These are phyloP conservation scores for Corythoichthys haematopterus DNA, from an alignment of 2,113 vertebrate species.

Conservation along the genomic window DNA sequence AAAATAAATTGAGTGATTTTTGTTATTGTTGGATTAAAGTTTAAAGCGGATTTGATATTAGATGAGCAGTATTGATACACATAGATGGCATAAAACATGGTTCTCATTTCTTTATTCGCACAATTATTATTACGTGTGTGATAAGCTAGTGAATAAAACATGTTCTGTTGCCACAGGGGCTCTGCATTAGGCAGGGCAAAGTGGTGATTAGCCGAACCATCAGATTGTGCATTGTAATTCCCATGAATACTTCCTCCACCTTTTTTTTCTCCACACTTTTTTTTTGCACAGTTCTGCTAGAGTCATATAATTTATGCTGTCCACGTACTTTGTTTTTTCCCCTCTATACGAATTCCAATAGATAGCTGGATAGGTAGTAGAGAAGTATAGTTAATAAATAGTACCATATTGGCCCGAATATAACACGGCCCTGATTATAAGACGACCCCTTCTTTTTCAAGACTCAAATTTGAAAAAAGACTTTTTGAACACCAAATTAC, in stretches of 20 bases:
- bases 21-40: background rate
- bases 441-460: too few species aligned
- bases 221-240: conserved; percentile 72
- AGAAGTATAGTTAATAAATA: background rate
- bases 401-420: too few species aligned
- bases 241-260: conserved; percentile 53
- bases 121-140: conserved; percentile 24
- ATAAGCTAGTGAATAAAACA: conserved; percentile 79
- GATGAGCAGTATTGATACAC: background rate
- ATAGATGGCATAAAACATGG: conserved; percentile 2
- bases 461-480: too few species aligned
- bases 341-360: background rate
- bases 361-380: background rate
- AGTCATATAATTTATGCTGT: conserved; percentile 9
- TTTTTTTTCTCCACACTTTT: conserved; percentile 14
- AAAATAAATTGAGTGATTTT: background rate
- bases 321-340: conserved; percentile 6
- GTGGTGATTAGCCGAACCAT: conserved; percentile 78
- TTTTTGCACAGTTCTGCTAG: conserved; percentile 13
- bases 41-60: background rate
- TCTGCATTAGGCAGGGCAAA: conserved; percentile 75
- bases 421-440: too few species aligned
- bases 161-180: conserved; percentile 77
- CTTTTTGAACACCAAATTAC: too few species aligned
- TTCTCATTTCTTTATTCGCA: background rate